Evolutionary conservation across 2,888 invertebrate species (phyloP).

Genomic region (Cephonodes hylas): DNA sequence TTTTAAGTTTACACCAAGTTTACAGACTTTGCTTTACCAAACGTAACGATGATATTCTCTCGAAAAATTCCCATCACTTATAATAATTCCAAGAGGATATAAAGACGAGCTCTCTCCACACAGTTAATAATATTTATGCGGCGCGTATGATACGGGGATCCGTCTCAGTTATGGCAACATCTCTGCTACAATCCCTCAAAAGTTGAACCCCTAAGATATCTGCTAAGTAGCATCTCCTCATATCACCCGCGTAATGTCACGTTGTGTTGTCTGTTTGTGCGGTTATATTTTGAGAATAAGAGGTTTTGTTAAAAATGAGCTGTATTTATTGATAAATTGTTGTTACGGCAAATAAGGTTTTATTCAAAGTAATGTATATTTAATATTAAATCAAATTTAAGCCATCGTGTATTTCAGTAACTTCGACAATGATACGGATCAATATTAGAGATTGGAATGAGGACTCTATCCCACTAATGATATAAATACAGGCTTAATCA

Average conservation of each 20-base stretch:
- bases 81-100: not conserved
- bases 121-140: slow-evolving; percentile 7
- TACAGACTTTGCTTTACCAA: too few relatives aligned
- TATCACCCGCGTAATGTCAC: not conserved
- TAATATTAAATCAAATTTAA: too few relatives aligned
- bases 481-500: too few relatives aligned
- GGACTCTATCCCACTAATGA: too few relatives aligned
- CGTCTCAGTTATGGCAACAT: slow-evolving; percentile 6
- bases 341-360: too few relatives aligned
- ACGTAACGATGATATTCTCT: not conserved
- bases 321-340: too few relatives aligned
- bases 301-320: too few relatives aligned
- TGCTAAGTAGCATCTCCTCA: slow-evolving; percentile 15
- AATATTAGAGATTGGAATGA: too few relatives aligned
- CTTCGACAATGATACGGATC: too few relatives aligned
- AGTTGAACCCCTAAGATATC: slow-evolving; percentile 19
- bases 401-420: too few relatives aligned
- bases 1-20: too few relatives aligned
- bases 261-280: not conserved
- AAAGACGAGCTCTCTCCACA: slow-evolving; percentile 1
- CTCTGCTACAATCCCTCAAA: slow-evolving; percentile 17
- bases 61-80: not conserved
- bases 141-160: slow-evolving; percentile 12
- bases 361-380: too few relatives aligned
- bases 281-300: not conserved